Conservation (phyloP, 2,797 vertebrate species). For the Mionectes olivaceus region DNA sequence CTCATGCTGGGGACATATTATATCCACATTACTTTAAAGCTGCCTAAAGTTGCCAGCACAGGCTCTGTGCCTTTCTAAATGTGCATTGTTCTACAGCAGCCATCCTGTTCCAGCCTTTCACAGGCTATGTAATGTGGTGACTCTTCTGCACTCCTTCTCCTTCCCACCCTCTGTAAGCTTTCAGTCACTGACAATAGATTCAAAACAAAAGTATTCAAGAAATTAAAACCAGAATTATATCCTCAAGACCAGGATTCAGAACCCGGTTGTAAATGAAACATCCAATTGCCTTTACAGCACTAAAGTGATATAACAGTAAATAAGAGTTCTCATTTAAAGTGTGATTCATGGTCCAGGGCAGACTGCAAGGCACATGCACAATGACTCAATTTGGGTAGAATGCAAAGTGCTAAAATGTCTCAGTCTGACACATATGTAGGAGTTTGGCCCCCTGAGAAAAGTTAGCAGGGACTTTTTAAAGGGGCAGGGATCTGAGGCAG, state of each 20-base stretch:
- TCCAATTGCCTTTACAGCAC: not conserved
- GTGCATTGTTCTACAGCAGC: constrained; percentile 31
- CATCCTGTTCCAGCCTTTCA: not conserved
- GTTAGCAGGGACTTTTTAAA: not conserved
- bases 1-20: not conserved
- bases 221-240: constrained; percentile 44
- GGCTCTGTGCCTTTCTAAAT: not conserved
- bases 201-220: constrained; percentile 18
- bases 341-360: not conserved
- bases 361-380: not conserved
- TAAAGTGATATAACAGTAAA: not conserved
- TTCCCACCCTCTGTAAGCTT: not conserved
- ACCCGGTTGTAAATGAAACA: not conserved
- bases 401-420: not conserved
- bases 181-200: not conserved
- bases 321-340: not conserved
- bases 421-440: not conserved
- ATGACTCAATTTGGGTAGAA: not conserved
- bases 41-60: not conserved
- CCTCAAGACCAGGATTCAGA: not conserved
- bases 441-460: not conserved
- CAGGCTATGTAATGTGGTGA: not conserved
- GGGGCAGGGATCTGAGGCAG: not conserved
- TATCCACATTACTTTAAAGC: constrained; percentile 1
- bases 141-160: not conserved